Evolutionary conservation across 2,113 vertebrate species (phyloP), one percentile per base, ranked within the genome.

Genomic region (Apteryx mantelli): DNA sequence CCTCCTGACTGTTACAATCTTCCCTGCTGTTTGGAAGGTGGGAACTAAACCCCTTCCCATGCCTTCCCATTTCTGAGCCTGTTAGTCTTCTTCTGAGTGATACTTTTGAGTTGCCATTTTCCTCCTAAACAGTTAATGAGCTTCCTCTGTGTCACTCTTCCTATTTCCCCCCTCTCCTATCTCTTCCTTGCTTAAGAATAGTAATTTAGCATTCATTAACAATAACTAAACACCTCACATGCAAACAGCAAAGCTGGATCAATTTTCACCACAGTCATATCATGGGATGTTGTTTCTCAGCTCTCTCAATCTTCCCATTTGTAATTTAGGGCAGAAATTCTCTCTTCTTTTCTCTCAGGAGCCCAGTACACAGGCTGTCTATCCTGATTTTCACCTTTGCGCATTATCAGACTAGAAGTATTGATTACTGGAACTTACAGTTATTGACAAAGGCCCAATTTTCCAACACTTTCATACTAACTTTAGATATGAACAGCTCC

Each of bases 41-140:
- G 42, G 5, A 38, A 69, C 25, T n/a, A 73, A 87, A 36, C 5
- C 3, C 22, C 55, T 42, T 40, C 17, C 30, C 13, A 32, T 0
- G 1, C 4, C 14, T 71, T 38, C 42, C 58, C 13, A 58, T 42
- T 5, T 6, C 24, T 58, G 10, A 69, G 44, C 5, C 40, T 12
- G 5, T 63, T 42, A 22, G 11, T 25, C 2, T 0, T 32, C 11
- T 65, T 86, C 40, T 0, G 1, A 40, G 1, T 36, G 22, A 16
- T 83, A 73, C 13, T 65, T 50, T n/a, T 71, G 11, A 25, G 18
- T 38, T 90, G 28, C 5, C 60, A n/a, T 73, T 88, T 73, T 73
- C 30, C 55, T 86, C 38, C 44, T 53, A 53, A 50, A 71, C 13
- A 84, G 77, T 12, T 20, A 58, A 56, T 20, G 48, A 92, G 4